Conservation (phyloP, 2,113 vertebrate genomes). For the Ginglymostoma cirratum region DNA sequence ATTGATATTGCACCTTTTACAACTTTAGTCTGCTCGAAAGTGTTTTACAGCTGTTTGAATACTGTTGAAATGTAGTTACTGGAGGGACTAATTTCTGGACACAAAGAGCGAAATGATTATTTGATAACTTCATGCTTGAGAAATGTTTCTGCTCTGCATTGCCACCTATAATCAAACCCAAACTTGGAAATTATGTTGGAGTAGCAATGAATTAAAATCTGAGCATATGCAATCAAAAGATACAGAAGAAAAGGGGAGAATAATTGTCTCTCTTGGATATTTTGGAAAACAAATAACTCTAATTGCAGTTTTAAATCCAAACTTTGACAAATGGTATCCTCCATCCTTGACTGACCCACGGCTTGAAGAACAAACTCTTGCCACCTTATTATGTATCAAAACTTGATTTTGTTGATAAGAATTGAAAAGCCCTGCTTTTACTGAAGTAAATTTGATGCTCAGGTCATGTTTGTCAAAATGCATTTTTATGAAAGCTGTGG, state of each 20-base stretch:
- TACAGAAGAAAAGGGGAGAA: background rate
- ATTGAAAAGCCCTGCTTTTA: background rate
- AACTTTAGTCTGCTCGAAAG: background rate
- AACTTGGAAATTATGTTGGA: background rate
- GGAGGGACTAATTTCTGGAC: background rate
- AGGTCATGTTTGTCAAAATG: background rate
- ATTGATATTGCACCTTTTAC: background rate
- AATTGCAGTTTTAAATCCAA: background rate
- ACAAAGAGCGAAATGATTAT: background rate
- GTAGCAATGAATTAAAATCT: background rate
- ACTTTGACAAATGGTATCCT: background rate
- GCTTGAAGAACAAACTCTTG: background rate
- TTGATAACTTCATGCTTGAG: background rate
- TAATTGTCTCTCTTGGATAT: background rate
- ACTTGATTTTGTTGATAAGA: background rate
- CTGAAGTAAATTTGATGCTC: background rate
- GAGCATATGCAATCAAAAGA: background rate
- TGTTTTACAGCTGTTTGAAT: background rate
- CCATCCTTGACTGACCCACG: background rate
- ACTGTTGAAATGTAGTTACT: background rate
- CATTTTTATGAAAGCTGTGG: background rate
- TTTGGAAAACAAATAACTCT: background rate
- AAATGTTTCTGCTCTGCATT: background rate
- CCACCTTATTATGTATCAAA: background rate
- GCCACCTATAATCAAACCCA: background rate